Percentiles rank a stretch among this genome's conserved stretches.
These are phyloP conservation scores for Rhadinocentrus ornatus DNA, from an alignment of 2,797 vertebrate species.

Conservation along the genomic window DNA sequence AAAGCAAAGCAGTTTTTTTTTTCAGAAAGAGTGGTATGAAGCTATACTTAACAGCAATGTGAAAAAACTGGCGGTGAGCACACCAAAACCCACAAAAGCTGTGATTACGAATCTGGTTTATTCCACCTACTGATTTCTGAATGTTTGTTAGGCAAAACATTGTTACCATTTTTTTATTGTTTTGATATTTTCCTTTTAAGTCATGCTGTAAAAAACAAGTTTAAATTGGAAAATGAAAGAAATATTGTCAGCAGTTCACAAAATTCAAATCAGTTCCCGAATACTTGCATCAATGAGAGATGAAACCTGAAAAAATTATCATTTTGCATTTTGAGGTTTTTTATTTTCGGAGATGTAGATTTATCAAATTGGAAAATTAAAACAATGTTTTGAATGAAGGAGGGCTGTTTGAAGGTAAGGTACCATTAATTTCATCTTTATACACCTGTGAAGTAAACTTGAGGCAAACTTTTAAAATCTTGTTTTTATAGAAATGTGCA, in stretches of 20 bases:
- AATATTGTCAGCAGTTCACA: too few species aligned
- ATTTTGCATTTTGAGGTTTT: not conserved
- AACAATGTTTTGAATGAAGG: not conserved
- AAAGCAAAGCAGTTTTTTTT: too few species aligned
- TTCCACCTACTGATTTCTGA: not conserved
- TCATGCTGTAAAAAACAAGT: not conserved
- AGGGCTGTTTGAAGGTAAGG: not conserved
- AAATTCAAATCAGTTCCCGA: too few species aligned
- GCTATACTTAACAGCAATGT: too few species aligned
- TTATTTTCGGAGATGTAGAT: not conserved
- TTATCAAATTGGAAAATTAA: conserved; percentile 1
- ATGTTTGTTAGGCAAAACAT: not conserved
- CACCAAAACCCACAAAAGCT: not conserved
- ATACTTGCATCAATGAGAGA: too few species aligned
- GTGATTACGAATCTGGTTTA: not conserved
- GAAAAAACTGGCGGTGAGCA: too few species aligned
- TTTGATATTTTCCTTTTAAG: not conserved
- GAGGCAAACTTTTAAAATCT: not conserved
- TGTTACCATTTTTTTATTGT: too few species aligned
- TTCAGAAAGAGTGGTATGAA: too few species aligned
- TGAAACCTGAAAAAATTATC: not conserved
- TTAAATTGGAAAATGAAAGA: not conserved
- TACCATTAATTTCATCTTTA: not conserved
- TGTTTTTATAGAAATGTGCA: not conserved
- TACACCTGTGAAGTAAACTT: not conserved